phyloP scores from a whole-genome alignment of 1,140 invertebrate genomes.

The Heliconius eleuchia region DNA sequence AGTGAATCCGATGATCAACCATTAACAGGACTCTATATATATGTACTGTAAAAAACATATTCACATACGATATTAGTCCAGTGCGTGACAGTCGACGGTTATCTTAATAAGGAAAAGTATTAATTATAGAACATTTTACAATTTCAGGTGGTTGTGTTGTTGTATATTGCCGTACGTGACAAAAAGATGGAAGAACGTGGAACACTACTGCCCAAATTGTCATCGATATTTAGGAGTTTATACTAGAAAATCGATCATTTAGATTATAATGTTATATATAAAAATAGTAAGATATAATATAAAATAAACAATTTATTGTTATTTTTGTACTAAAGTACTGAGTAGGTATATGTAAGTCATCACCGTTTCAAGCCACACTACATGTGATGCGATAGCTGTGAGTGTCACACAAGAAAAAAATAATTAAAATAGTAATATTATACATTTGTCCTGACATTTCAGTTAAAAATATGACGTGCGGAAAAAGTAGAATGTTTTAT shows the following conservation, averaged over 20 bases:
- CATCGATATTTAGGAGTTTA: slow-evolving; percentile 62
- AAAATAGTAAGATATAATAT: background rate
- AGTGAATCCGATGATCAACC: too few species aligned
- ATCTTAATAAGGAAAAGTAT: background rate
- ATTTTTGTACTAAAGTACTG: too few species aligned
- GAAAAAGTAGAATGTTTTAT: background rate
- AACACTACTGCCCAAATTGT: slow-evolving; percentile 70
- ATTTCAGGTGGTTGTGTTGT: slow-evolving; percentile 73
- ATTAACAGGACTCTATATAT: too few species aligned
- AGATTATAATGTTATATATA: background rate
- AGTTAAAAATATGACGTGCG: background rate
- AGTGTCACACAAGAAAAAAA: too few species aligned
- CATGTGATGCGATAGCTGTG: too few species aligned
- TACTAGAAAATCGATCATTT: slow-evolving; percentile 40
- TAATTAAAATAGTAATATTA: too few species aligned
- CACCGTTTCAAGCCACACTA: too few species aligned
- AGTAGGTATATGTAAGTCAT: background rate
- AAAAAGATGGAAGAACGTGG: slow-evolving; percentile 72
- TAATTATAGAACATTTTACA: background rate
- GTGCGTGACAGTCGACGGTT: background rate
- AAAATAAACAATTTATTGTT: too few species aligned
- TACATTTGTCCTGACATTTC: too few species aligned
- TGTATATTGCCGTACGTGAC: slow-evolving; percentile 66
- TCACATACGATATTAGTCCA: background rate
- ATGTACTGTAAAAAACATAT: too few species aligned